Conservation (phyloP, 2,888 invertebrate species). For the Drosophila koepferae region DNA sequence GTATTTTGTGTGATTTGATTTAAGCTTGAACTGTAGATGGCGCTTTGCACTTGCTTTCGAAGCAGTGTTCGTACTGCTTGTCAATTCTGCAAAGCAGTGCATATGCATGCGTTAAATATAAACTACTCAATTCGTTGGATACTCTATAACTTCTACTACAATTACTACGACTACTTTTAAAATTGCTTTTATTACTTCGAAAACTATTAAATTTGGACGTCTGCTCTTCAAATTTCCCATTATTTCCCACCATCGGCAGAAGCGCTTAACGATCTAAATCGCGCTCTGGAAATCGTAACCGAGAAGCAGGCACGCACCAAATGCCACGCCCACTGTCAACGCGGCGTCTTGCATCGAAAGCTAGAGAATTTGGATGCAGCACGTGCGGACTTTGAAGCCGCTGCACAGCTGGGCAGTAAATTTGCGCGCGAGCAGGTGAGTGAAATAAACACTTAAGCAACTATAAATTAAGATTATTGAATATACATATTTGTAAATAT, state of each 20-base stretch:
- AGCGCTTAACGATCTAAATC: constrained; percentile 91
- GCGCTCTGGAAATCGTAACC: constrained; percentile 89
- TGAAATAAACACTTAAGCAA: not conserved
- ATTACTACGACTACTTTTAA: not conserved
- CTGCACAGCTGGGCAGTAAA: constrained; percentile 92
- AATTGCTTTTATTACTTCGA: not conserved
- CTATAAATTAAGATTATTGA: not conserved
- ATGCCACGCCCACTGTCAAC: constrained; percentile 93
- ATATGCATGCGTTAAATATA: not conserved
- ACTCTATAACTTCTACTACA: not conserved
- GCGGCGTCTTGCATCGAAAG: constrained; percentile 91
- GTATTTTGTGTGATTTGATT: not conserved
- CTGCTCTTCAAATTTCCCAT: not conserved
- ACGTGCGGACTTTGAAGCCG: constrained; percentile 90
- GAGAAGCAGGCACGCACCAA: constrained; percentile 87
- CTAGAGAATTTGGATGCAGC: constrained; percentile 90
- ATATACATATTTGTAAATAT: not conserved
- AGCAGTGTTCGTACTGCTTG: constrained; percentile 14
- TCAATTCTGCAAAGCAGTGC: constrained; percentile 3
- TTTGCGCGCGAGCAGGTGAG: constrained; percentile 94
- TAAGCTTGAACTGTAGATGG: constrained; percentile 10
- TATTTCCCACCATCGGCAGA: constrained; percentile 85
- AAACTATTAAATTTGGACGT: not conserved
- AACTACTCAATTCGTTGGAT: too few relatives aligned
- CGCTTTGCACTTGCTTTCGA: not conserved